These are phyloP conservation scores for Aporophyla nigra DNA, from an alignment of 2,888 invertebrate species.

Conservation along the genomic window DNA sequence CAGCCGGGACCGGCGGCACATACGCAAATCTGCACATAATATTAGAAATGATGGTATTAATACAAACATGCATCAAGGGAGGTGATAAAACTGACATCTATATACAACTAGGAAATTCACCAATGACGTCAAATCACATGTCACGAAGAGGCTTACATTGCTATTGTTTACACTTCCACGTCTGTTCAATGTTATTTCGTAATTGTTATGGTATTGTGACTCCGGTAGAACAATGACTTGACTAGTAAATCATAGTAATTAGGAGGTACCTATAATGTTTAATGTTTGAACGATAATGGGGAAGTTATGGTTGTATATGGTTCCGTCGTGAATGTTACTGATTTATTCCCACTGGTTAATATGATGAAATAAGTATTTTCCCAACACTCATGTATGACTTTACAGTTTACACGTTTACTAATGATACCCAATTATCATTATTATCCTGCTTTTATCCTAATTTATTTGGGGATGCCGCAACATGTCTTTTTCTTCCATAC, in stretches of 20 bases:
- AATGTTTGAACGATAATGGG: slow-evolving; percentile 18
- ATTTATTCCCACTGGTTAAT: background rate
- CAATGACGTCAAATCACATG: slow-evolving; percentile 23
- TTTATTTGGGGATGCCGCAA: too few relatives aligned
- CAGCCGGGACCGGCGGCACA: background rate
- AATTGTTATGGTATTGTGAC: slow-evolving; percentile 46
- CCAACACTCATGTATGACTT: background rate
- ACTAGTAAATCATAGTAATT: slow-evolving; percentile 43
- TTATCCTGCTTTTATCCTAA: too few relatives aligned
- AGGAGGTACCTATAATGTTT: slow-evolving; percentile 2
- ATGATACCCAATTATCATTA: background rate
- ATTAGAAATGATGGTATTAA: slow-evolving; percentile 6
- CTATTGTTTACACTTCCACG: slow-evolving; percentile 49
- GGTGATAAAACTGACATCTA: slow-evolving; percentile 8
- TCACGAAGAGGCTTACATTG: slow-evolving; percentile 21
- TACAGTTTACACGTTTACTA: background rate
- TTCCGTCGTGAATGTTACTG: background rate
- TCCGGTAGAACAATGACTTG: slow-evolving; percentile 29
- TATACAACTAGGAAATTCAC: slow-evolving; percentile 36
- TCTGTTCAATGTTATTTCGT: slow-evolving; percentile 50
- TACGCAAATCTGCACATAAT: background rate
- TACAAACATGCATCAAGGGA: background rate
- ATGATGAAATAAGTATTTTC: background rate
- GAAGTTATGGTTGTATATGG: background rate
- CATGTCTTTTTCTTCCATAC: too few relatives aligned